These are phyloP conservation scores for Hozukius guyotensis DNA, from an alignment of 2,797 vertebrate species.

Conservation along the genomic window DNA sequence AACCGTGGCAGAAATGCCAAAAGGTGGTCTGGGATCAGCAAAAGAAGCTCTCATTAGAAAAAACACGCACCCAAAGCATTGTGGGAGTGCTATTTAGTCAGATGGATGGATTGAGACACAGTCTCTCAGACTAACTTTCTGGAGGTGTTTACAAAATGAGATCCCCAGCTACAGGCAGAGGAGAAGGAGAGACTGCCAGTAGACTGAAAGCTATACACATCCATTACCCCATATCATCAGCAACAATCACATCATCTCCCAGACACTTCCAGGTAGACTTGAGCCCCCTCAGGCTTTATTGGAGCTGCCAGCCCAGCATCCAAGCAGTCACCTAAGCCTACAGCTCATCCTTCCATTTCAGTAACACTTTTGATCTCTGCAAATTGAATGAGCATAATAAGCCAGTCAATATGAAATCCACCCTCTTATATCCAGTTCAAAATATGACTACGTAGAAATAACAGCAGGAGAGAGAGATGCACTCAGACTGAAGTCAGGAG, in stretches of 20 bases:
- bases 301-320: conserved; percentile 58
- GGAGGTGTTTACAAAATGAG: conserved; percentile 57
- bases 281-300: conserved; percentile 56
- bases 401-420: conserved; percentile 81
- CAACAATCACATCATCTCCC: conserved; percentile 75
- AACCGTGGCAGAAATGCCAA: conserved; percentile 65
- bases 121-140: conserved; percentile 42
- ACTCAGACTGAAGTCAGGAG: conserved; percentile 70
- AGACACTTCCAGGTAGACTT: conserved; percentile 68
- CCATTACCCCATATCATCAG: conserved; percentile 72
- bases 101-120: conserved; percentile 39
- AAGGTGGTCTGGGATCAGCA: conserved; percentile 65
- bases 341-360: conserved; percentile 69
- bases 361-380: conserved; percentile 77
- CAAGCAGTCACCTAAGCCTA: conserved; percentile 56
- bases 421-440: conserved; percentile 67
- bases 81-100: conserved; percentile 43
- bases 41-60: conserved; percentile 59
- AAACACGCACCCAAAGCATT: conserved; percentile 47
- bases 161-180: conserved; percentile 39
- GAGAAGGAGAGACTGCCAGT: conserved; percentile 39
- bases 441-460: conserved; percentile 69
- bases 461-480: conserved; percentile 64
- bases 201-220: conserved; percentile 67
- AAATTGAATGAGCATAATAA: conserved; percentile 84